phyloP scores from a whole-genome alignment of 92 coral and sea anemone species.

The Desmophyllum pertusum region DNA sequence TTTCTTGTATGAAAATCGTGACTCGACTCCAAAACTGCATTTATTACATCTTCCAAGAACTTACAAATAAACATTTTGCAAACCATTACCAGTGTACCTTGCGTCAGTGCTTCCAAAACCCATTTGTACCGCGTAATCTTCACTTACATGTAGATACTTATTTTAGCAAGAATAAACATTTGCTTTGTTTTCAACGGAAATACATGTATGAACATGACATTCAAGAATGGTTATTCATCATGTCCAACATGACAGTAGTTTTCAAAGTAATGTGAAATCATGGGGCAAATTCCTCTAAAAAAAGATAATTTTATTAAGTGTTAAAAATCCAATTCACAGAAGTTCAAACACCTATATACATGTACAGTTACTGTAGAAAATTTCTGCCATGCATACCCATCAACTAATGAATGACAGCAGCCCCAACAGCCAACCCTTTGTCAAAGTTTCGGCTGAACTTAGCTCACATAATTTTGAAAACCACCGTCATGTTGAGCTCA shows the following conservation, averaged over 20 bases:
- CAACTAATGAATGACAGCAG: not conserved
- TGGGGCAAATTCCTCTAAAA: too few species aligned
- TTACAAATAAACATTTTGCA: too few species aligned
- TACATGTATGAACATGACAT: not conserved
- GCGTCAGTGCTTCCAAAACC: not conserved
- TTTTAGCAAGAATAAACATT: not conserved
- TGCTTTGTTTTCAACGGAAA: not conserved
- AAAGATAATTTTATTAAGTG: too few species aligned
- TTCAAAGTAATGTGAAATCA: not conserved
- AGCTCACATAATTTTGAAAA: not conserved
- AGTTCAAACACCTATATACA: too few species aligned
- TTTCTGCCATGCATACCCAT: too few species aligned
- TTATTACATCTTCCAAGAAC: not conserved
- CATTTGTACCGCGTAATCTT: not conserved
- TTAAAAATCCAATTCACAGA: too few species aligned
- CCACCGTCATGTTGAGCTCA: not conserved
- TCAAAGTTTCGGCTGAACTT: not conserved
- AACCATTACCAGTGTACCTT: constrained; percentile 11
- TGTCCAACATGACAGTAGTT: not conserved
- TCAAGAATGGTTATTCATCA: not conserved
- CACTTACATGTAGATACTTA: not conserved
- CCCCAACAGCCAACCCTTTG: not conserved
- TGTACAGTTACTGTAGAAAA: too few species aligned
- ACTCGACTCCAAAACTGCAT: too few species aligned
- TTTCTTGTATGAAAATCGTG: too few species aligned